Percentiles rank a stretch among this genome's conserved stretches.
phyloP scores from a whole-genome alignment of 2,888 invertebrate species.

The Erpobdella octoculata region DNA sequence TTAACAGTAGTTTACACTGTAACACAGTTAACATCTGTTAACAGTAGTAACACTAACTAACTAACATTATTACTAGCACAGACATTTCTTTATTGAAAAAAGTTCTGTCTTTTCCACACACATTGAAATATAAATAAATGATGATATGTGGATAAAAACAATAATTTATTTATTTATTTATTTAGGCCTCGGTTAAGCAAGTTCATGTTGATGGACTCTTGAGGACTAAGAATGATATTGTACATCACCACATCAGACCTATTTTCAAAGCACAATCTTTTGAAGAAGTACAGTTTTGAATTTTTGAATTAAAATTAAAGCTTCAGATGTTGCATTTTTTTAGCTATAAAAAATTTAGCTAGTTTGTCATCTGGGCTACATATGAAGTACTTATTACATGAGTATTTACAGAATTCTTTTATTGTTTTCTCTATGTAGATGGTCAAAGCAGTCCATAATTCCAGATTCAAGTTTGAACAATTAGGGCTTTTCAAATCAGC shows the following conservation, averaged over 20 bases:
- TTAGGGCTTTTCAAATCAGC: constrained; percentile 83
- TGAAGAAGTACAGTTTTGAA: constrained; percentile 62
- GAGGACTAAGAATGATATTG: constrained; percentile 80
- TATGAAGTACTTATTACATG: too few relatives aligned
- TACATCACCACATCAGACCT: constrained; percentile 69
- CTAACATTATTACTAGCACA: too few relatives aligned
- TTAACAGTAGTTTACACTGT: too few relatives aligned
- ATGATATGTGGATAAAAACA: background rate
- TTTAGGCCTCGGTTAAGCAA: constrained; percentile 70
- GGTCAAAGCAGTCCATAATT: constrained; percentile 57
- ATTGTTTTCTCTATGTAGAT: too few relatives aligned
- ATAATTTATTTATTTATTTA: background rate
- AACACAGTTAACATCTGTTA: background rate
- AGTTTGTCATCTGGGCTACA: too few relatives aligned
- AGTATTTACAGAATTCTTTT: too few relatives aligned
- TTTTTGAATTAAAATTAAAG: background rate
- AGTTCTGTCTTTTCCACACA: too few relatives aligned
- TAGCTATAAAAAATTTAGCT: background rate
- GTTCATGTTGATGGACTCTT: constrained; percentile 75
- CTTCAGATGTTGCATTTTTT: background rate
- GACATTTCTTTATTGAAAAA: too few relatives aligned
- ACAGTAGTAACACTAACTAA: too few relatives aligned
- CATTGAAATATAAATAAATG: too few relatives aligned
- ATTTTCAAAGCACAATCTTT: constrained; percentile 78
- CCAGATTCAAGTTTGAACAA: constrained; percentile 67